These are phyloP conservation scores for Myotis davidii DNA, from an alignment of 2,113 vertebrate species.

Conservation along the genomic window DNA sequence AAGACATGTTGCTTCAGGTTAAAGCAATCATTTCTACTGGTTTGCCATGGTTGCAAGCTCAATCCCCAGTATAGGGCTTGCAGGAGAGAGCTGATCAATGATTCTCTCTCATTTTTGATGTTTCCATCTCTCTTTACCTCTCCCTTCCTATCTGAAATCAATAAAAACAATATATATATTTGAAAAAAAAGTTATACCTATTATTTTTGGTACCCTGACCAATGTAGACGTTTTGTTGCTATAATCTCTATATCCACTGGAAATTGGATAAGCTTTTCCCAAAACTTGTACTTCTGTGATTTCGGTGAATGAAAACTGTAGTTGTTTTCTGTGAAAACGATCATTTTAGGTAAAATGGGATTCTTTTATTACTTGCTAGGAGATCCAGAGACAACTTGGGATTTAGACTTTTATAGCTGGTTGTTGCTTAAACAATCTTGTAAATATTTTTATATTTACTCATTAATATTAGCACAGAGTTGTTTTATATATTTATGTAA, in stretches of 20 bases:
- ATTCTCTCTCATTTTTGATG: too few relatives aligned
- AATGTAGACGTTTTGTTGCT: background rate
- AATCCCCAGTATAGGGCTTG: too few relatives aligned
- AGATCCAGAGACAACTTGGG: background rate
- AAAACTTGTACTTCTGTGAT: background rate
- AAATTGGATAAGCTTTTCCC: background rate
- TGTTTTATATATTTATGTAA: background rate
- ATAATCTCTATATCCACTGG: too few relatives aligned
- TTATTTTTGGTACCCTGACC: background rate
- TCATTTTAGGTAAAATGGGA: background rate
- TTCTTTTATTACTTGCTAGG: background rate
- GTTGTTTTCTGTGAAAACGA: background rate
- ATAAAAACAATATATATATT: too few relatives aligned
- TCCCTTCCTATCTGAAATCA: too few relatives aligned
- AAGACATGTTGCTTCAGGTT: background rate
- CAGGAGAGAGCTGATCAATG: too few relatives aligned
- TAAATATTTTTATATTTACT: background rate
- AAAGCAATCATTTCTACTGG: background rate
- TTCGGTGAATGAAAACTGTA: background rate
- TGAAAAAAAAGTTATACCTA: background rate
- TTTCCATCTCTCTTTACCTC: too few relatives aligned
- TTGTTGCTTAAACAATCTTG: background rate
- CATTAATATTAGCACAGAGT: background rate
- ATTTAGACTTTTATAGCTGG: slow-evolving; percentile 13
- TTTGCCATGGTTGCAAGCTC: too few relatives aligned